Base-by-base conservation (phyloP, 2,797 vertebrate genomes). In the Serranus cabrilla region DNA sequence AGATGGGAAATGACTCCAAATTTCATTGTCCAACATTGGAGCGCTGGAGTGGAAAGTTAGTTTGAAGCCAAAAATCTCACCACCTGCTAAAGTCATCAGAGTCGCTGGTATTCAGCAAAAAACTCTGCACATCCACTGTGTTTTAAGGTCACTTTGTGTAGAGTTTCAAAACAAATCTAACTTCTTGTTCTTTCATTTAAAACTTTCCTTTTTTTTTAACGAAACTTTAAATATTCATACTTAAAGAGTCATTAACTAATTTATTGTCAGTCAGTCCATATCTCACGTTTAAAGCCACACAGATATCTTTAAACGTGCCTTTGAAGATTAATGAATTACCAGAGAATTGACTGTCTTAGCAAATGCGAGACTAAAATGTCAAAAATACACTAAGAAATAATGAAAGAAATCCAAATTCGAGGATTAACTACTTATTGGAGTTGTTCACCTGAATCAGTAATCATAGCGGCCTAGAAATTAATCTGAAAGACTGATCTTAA, bases 81-180 rank as follows among this genome's bases (percentile, higher is more conserved):
- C 88, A 61, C 60, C 80, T 81, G 78, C 67, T 42, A 80, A 85
- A 87, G 74, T 71, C 37, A 86, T 89, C 78, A 64, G 59, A 55
- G 61, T 72, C 27, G 0, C 25, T 60, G 43, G 59, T 40, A 20
- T 69, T 80, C 50, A 57, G 52, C 55, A 54, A 82, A 54, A 82
- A 87, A 40, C 23, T 47, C 68, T 60, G 18, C 65, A 75, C 61
- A 62, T 34, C 0, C 42, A 16, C 5, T 17, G 45, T 40, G 74
- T 74, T 65, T 74, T 65, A 49, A 17, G n/a, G 21, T 51, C 0
- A 0, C 47, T 80, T 50, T 73, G 55, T 75, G 78, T 45, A 62
- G 65, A 49, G 58, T 6, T 14, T 52, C 40, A 46, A 18, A 3
- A 16, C 47, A 68, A 62, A 45, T 66, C 57, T 7, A 40, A 52